Evolutionary conservation across 2,888 invertebrate species (phyloP).

Genomic region (Diloba caeruleocephala): DNA sequence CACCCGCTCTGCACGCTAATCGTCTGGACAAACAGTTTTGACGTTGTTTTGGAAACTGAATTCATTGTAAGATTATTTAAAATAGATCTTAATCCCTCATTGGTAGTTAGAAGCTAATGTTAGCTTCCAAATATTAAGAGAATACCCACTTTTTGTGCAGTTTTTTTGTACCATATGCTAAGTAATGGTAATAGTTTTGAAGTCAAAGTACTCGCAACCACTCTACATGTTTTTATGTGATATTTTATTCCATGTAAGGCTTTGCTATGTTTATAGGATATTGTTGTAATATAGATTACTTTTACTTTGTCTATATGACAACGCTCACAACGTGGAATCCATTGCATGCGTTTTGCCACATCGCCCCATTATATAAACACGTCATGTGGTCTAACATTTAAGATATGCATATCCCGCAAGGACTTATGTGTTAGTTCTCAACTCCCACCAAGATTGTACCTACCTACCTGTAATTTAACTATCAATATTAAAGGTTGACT

Average conservation of each 20-base stretch:
- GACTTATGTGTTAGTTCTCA: slow-evolving; percentile 21
- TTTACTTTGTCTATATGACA: slow-evolving; percentile 28
- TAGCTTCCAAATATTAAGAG: slow-evolving; percentile 37
- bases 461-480: slow-evolving; percentile 29
- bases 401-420: slow-evolving; percentile 18
- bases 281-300: slow-evolving; percentile 28
- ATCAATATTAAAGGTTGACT: slow-evolving; percentile 39
- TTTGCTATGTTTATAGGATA: slow-evolving; percentile 22
- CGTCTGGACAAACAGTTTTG: slow-evolving; percentile 71
- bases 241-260: slow-evolving; percentile 23
- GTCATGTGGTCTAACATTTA: slow-evolving; percentile 8
- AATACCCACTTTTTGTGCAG: slow-evolving; percentile 48
- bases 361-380: slow-evolving; percentile 18
- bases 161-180: slow-evolving; percentile 39
- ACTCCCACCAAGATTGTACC: slow-evolving; percentile 19
- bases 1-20: slow-evolving; percentile 73
- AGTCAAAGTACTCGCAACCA: slow-evolving; percentile 37
- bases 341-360: slow-evolving; percentile 7
- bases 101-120: slow-evolving; percentile 29
- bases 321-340: slow-evolving; percentile 12
- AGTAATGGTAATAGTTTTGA: slow-evolving; percentile 42
- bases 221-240: slow-evolving; percentile 35
- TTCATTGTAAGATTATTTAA: slow-evolving; percentile 33
- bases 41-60: slow-evolving; percentile 57
- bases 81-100: slow-evolving; percentile 38